phyloP scores from a whole-genome alignment of 2,888 invertebrate species.

The Diploptera punctata region DNA sequence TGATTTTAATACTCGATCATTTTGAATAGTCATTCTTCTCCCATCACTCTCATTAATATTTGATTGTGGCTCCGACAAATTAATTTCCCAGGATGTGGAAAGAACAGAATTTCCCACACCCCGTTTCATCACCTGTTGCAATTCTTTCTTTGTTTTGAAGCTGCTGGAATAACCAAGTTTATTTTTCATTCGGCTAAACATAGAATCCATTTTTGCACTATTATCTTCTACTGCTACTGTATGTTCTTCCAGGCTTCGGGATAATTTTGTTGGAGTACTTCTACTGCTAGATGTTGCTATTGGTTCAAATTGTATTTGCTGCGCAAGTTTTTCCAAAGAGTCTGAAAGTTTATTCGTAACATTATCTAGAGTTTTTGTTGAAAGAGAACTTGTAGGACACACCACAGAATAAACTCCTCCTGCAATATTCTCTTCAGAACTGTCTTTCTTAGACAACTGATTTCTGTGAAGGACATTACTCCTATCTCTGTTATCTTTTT shows the following conservation, averaged over 20 bases:
- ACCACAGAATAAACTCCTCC: neutral
- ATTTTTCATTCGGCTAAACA: constrained; percentile 30
- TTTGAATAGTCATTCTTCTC: neutral
- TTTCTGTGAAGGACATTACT: too few relatives aligned
- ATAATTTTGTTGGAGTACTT: neutral
- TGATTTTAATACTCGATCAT: neutral
- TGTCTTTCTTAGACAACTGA: too few relatives aligned
- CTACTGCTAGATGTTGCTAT: neutral
- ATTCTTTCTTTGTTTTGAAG: constrained; percentile 39
- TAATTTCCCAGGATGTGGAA: constrained; percentile 36
- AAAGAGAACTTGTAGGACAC: neutral
- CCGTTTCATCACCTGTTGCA: constrained; percentile 14
- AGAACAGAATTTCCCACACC: constrained; percentile 25
- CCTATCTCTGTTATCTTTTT: too few relatives aligned
- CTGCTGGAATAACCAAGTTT: constrained; percentile 37
- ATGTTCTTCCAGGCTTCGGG: neutral
- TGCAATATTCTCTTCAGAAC: neutral
- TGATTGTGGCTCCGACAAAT: neutral
- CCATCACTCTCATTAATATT: neutral
- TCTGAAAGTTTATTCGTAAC: neutral
- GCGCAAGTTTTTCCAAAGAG: constrained; percentile 32
- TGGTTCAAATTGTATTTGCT: constrained; percentile 31
- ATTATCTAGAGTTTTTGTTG: neutral
- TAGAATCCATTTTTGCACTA: neutral
- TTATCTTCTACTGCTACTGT: neutral